Conservation (phyloP, 2,113 vertebrate genomes). For the Pongo abelii region DNA sequence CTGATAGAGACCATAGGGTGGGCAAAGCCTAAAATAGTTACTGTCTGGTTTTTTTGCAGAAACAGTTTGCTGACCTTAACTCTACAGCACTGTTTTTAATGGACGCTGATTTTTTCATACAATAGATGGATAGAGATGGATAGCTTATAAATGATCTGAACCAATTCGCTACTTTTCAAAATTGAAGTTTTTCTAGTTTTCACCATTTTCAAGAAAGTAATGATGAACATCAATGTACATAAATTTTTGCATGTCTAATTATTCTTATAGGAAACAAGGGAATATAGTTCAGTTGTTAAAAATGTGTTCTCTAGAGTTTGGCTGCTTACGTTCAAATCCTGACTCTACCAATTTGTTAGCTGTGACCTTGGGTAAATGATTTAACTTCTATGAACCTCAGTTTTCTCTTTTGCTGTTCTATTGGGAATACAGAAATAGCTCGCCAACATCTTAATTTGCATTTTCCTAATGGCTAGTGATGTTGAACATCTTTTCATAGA, state of each 20-base stretch:
- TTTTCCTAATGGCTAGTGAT: not conserved
- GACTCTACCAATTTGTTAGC: not conserved
- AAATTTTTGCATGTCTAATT: not conserved
- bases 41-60: not conserved
- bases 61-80: not conserved
- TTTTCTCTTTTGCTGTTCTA: not conserved
- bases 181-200: not conserved
- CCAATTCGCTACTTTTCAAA: not conserved
- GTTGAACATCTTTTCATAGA: not conserved
- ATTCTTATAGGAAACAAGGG: not conserved
- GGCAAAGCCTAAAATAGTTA: not conserved
- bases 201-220: not conserved
- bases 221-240: not conserved
- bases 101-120: not conserved
- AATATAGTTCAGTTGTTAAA: not conserved
- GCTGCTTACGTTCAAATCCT: not conserved
- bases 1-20: not conserved
- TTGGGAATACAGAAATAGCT: not conserved
- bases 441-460: not conserved
- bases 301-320: not conserved
- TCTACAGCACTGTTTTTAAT: not conserved
- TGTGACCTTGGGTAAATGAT: not conserved
- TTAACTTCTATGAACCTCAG: not conserved
- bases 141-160: not conserved
- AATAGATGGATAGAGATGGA: not conserved